Percentiles rank a stretch among this genome's conserved stretches.
phyloP scores from a whole-genome alignment of 2,888 invertebrate species.

The Chelonus formosanus region DNA sequence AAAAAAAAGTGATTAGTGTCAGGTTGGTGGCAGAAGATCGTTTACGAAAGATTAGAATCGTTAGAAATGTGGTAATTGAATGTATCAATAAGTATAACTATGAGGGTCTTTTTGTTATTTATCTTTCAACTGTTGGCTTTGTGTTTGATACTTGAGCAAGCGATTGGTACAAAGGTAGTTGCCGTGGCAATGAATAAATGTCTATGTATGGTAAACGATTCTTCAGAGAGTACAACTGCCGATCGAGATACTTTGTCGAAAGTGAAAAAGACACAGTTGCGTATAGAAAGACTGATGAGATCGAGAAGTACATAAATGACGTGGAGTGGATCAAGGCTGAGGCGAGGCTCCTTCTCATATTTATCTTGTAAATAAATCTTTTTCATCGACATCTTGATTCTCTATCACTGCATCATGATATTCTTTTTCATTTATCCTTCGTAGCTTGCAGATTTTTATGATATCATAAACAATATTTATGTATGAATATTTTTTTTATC shows the following conservation, averaged over 20 bases:
- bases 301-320: constrained; percentile 41
- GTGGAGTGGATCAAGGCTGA: constrained; percentile 57
- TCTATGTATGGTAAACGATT: constrained; percentile 8
- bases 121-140: constrained; percentile 4
- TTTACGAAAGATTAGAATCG: constrained; percentile 3
- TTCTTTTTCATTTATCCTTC: constrained; percentile 2
- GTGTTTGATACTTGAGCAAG: neutral
- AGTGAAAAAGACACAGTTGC: constrained; percentile 31
- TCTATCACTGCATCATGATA: constrained; percentile 1
- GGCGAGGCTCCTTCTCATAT: constrained; percentile 43
- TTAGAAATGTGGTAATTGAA: constrained; percentile 4
- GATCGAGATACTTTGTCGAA: constrained; percentile 30
- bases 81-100: constrained; percentile 11
- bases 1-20: too few relatives aligned
- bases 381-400: constrained; percentile 22
- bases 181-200: constrained; percentile 30
- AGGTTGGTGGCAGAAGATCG: neutral
- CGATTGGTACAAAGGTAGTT: constrained; percentile 10
- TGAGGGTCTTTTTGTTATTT: neutral
- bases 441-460: neutral
- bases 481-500: neutral
- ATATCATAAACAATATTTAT: neutral
- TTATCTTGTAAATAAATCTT: constrained; percentile 45
- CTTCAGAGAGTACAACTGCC: constrained; percentile 14
- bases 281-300: constrained; percentile 44